Evolutionary conservation across 1,140 invertebrate genomes (phyloP), one percentile per base, ranked within the genome.

Genomic region (Anthonomus grandis): DNA sequence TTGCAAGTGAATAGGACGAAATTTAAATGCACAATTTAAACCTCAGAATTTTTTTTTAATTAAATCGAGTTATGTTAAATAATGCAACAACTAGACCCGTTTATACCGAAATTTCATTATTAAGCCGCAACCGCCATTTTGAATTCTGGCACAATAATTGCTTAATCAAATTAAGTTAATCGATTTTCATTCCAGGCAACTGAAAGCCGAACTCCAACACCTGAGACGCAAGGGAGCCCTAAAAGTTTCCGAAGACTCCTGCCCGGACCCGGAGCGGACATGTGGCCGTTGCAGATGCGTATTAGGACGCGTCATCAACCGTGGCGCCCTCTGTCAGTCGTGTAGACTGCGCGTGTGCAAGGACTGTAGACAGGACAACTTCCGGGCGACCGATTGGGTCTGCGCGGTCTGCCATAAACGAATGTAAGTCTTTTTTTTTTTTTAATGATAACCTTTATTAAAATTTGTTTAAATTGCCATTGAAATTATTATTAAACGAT

Each of bases 331-430:
- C 38, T 90, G 87, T 70, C 77, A 79, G 42, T 76, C 81, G 5
- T 90, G 87, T 73, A 78, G 82, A 59, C 76, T 83, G 67, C 78
- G 83, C 62, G 86, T 89, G 22, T 89, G 87, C 75, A 86, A 87
- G 70, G 79, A 79, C 64, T 89, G 87, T 70, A 79, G 87, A 37
- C 81, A 85, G 66, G 82, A 83, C 63, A 77, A 77, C 19, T 75
- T 74, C 34, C 71, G 72, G 56, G 78, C 77, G 49, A 78, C 79
- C 47, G 82, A 87, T 65, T 89, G 87, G 87, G 77, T 89, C 42
- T 89, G 87, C 71, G 77, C 80, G 48, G 79, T 87, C 61, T 90
- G 87, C 73, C 78, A 85, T 68, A 88, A 86, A 74, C 81, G 85
- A 72, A 81, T 84, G 86, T 89, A 76, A 87, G 85, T 83, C 9